Conservation (phyloP, 2,113 vertebrate species). For the Crotalus helleri region DNA sequence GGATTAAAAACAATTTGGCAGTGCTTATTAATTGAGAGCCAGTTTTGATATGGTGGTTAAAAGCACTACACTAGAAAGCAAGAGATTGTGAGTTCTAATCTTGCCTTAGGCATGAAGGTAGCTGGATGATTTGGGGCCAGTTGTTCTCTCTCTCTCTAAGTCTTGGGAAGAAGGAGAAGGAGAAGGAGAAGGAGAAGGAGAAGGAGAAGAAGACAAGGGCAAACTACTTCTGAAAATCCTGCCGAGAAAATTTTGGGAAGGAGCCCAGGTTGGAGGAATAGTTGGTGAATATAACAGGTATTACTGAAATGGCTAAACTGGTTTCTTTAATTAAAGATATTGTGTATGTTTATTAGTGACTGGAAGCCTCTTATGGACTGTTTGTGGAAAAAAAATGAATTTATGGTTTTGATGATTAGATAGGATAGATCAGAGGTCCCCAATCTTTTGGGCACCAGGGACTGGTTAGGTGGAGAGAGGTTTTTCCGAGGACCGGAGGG, state of each 20-base stretch:
- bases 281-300: too few species aligned
- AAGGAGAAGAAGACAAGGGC: background rate
- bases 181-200: background rate
- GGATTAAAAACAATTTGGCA: slow-evolving; percentile 29
- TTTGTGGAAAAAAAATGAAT: too few species aligned
- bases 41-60: background rate
- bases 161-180: background rate
- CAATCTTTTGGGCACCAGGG: too few species aligned
- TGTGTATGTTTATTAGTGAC: too few species aligned
- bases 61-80: background rate
- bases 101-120: background rate
- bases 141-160: background rate
- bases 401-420: too few species aligned
- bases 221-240: background rate
- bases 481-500: too few species aligned
- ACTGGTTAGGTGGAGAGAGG: too few species aligned
- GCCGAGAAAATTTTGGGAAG: background rate
- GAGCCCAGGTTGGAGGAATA: background rate
- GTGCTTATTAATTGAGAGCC: background rate
- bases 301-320: too few species aligned
- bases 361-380: too few species aligned
- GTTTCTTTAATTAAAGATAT: too few species aligned
- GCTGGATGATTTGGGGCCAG: background rate
- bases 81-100: background rate
- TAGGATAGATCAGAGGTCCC: too few species aligned